A percentile compares a stretch with the other conserved stretches of the same genome.
Conservation (phyloP, 2,113 vertebrate species). For the Petrocephalus zakoni region DNA sequence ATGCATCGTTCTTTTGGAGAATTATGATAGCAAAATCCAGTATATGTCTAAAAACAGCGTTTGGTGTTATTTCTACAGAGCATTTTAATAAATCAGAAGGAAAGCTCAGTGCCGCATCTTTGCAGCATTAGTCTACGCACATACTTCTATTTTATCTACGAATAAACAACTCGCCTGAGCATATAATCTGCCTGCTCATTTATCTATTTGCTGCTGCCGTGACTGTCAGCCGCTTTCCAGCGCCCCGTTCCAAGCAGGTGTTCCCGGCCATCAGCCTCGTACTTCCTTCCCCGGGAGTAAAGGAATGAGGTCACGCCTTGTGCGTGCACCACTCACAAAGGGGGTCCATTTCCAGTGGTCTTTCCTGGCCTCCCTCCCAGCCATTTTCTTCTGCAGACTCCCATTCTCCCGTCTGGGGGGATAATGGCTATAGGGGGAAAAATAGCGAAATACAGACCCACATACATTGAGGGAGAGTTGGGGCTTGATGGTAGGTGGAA, state of each 20-base stretch:
- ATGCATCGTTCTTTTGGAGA: background rate
- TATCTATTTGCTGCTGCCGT: background rate
- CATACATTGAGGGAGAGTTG: background rate
- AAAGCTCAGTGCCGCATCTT: background rate
- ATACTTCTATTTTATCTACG: background rate
- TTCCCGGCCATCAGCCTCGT: slow-evolving; percentile 29
- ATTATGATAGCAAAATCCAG: background rate
- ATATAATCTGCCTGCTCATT: background rate
- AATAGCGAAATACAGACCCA: background rate
- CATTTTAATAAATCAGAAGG: background rate
- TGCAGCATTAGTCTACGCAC: background rate
- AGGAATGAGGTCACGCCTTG: slow-evolving; percentile 45
- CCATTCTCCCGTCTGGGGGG: background rate
- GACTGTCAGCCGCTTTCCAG: background rate
- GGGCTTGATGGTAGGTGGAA: background rate
- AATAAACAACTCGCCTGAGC: slow-evolving; percentile 7
- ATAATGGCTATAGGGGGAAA: background rate
- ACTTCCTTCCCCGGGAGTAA: slow-evolving; percentile 45
- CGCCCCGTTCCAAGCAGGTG: slow-evolving; percentile 31
- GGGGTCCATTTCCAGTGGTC: slow-evolving; percentile 2
- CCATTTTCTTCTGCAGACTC: background rate
- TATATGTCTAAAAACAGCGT: background rate
- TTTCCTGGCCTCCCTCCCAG: background rate
- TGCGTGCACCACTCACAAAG: slow-evolving; percentile 20
- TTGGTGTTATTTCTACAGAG: background rate